Conservation (phyloP, 2,888 invertebrate genomes). For the Apamea crenata region DNA sequence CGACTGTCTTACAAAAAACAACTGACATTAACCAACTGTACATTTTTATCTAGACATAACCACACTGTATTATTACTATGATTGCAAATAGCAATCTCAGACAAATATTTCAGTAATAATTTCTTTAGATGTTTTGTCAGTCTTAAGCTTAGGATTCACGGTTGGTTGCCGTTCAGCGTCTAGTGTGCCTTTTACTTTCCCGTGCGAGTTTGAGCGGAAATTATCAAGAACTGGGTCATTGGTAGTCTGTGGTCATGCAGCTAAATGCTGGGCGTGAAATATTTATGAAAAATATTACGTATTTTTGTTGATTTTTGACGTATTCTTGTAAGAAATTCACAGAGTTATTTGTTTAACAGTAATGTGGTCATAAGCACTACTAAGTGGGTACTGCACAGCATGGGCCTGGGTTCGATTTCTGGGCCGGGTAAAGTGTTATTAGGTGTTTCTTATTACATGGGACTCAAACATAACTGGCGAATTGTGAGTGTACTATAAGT, state of each 20-base stretch:
- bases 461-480: not conserved
- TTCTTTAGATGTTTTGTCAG: constrained; percentile 31
- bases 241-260: constrained; percentile 17
- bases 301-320: not conserved
- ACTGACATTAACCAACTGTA: not conserved
- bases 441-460: not conserved
- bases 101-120: constrained; percentile 26
- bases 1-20: not conserved
- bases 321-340: not conserved
- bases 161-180: constrained; percentile 46
- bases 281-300: not conserved
- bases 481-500: not conserved
- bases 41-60: not conserved
- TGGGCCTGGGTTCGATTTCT: not conserved
- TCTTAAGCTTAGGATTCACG: constrained; percentile 50
- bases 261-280: constrained; percentile 1
- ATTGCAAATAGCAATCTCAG: constrained; percentile 11
- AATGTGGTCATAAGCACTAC: no score
- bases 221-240: constrained; percentile 52
- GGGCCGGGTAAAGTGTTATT: no score
- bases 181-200: constrained; percentile 65
- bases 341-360: not conserved
- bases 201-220: constrained; percentile 39
- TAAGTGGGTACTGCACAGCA: no score
- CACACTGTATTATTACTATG: not conserved